Base-by-base conservation (phyloP, 2,113 vertebrate species). In the Panurus biarmicus region DNA sequence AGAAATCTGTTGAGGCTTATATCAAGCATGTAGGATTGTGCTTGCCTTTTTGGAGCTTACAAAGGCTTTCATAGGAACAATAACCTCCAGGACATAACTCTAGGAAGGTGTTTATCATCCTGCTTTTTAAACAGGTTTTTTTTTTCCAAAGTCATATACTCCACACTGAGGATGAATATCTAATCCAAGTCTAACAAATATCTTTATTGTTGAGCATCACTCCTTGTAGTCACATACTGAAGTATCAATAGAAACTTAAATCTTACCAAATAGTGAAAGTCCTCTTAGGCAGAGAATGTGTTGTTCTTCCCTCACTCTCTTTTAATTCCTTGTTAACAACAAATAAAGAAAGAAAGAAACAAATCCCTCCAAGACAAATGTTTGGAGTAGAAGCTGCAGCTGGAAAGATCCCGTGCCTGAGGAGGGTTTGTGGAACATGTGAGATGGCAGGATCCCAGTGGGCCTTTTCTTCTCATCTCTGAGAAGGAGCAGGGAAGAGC, bases 181-280 rank as follows among this genome's bases (percentile, higher is more conserved):
- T 58, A 70, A 87, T 56, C 10, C 11, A 85, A 48, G 44, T 60
- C 35, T 60, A 20, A 66, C 78, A 71, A 74, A 35, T 44, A n/a
- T 3, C n/a, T 78, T 78, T 57, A 10, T 82, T 62, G 42, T 18
- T 82, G 58, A 82, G 13, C 14, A 38, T 25, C 0, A 0, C 7
- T 74, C 25, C 35, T 71, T 71, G 47, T 33, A 67, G 29, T 40
- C 14, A 12, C 29, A 33, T 28, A 17, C 19, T 75, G 44, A 62
- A 69, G 21, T 33, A 42, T 11, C 62, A 87, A 54, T 4, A 64
- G 57, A 64, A 79, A 75, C 29, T 36, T 45, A 21, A 56, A 51
- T 35, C 44, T 72, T 79, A 35, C 16, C 47, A 21, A 14, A 48
- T n/a, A 33, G 6, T 62, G 40, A 33, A 38, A 85, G 28, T 44